Base-by-base conservation (phyloP, 2,888 invertebrate species). In the Ectropis crepuscularia region DNA sequence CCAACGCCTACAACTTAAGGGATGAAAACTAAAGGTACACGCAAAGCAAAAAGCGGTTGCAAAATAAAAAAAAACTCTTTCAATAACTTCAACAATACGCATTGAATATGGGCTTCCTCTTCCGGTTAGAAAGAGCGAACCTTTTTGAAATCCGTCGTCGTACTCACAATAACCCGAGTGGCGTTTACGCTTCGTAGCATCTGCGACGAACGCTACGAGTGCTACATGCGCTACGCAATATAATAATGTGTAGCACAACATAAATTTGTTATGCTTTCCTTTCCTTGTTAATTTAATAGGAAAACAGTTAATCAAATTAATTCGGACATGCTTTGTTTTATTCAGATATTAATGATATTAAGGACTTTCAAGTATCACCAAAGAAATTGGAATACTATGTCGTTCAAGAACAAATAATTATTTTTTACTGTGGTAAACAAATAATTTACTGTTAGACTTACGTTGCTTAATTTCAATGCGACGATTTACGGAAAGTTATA, bases 31-130 rank as follows among this genome's bases (percentile, higher is more conserved):
- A 28, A 28, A 28, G 16, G 16, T 28, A 11, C 28, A 28, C 39
- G 9, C 10, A 51, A 41, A 51, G 41, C 11, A 57, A 49, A 38
- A 57, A 42, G 48, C 11, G 16, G 28, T n/a, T 16, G 47, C 11
- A 42, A 55, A 55, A 48, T 12, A 49, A 53, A 11, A 49, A 62
- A 53, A 63, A 69, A 69, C 60, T 70, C 72, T 69, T 72, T 61
- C 46, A 75, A 73, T 68, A 78, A 75, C 75, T 76, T 75, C 55
- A 73, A 73, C 71, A 73, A 74, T 74, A 79, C 71, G 70, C 75
- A 12, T 75, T 73, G 73, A 72, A 72, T 73, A 69, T 70, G 71
- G 73, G 74, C 73, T 78, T 79, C 78, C 77, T 76, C 76, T 73
- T 80, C 74, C 74, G 75, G 73, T 57, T 70, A 72, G 64, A 71